Base-by-base conservation (phyloP, 2,888 invertebrate genomes). In the Cryptus armator region DNA sequence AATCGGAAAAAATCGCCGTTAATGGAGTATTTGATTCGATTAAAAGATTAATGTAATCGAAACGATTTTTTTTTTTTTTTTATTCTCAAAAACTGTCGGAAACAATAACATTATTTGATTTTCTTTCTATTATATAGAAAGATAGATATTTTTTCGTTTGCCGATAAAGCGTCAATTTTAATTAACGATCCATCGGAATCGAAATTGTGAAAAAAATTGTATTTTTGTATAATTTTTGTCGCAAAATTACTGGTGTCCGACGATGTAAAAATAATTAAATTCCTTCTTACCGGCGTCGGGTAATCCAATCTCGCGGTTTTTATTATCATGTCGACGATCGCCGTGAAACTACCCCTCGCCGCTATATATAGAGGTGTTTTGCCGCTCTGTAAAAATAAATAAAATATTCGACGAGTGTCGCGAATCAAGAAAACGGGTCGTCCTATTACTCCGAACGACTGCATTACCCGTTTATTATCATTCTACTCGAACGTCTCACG, bases 271-370 rank as follows among this genome's bases (percentile, higher is more conserved):
- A 37, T 37, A 70, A 44, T 12, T n/a, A 14, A 67, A 56, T 37
- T 76, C 37, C 62, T 66, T 84, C 94, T 93, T 92, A 96, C 96
- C 92, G 95, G 94, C 62, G 94, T 95, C 2, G 96, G 96, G 87
- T 95, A 96, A 89, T 96, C 96, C 86, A 97, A 92, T 89, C 96
- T 95, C 5, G 96, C 95, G 19, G 96, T 97, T 90, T 96, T 97
- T 86, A 97, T 97, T 81, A 97, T 96, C 95, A 97, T 96, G 91
- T 97, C 97, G 83, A 97, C 96, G 86, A 97, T 97, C 44, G 97
- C 97, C 1, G 97, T 97, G 94, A 97, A 97, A 91, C 97, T 97
- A 14, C 97, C 97, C 75, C 97, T 94, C 1, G 97, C 97, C 0
- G 97, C 97, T 43, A 97, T 95, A 86, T 97, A 95, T 89, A 97